These are phyloP conservation scores for Lutra lutra DNA, from an alignment of 2,797 vertebrate genomes.

Conservation along the genomic window DNA sequence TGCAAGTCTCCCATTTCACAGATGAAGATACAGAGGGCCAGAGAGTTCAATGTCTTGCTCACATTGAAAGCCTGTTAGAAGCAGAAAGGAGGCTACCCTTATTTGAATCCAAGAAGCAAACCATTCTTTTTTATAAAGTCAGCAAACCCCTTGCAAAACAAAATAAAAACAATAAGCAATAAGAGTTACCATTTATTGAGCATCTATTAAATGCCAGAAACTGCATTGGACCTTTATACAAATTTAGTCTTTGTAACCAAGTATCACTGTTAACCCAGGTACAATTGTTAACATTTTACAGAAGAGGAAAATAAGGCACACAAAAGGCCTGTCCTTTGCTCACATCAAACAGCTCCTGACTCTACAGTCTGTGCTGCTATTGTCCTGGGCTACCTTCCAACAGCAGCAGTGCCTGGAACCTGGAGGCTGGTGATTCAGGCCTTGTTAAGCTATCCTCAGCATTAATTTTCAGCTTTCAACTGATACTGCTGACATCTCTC, in stretches of 20 bases:
- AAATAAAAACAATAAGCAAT: not conserved
- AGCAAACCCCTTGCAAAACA: not conserved
- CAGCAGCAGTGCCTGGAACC: not conserved
- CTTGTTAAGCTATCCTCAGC: slow-evolving; percentile 63
- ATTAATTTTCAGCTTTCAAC: slow-evolving; percentile 62
- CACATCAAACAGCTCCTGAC: not conserved
- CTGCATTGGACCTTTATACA: not conserved
- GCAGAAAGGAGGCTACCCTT: not conserved
- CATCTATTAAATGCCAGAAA: not conserved
- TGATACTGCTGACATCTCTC: slow-evolving; percentile 51
- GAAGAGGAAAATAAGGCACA: not conserved
- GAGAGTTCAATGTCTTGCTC: not conserved
- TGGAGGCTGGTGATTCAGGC: not conserved
- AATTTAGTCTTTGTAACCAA: not conserved
- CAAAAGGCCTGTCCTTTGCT: not conserved
- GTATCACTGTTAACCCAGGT: not conserved
- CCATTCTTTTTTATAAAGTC: not conserved
- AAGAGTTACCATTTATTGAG: not conserved
- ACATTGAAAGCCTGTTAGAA: not conserved
- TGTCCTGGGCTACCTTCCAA: not conserved
- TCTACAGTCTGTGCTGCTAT: not conserved
- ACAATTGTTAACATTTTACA: not conserved
- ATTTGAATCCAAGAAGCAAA: not conserved
- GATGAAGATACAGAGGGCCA: not conserved
- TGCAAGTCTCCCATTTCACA: not conserved